Evolutionary conservation across 2,797 vertebrate genomes (phyloP).

Genomic region (Peromyscus nudipes): DNA sequence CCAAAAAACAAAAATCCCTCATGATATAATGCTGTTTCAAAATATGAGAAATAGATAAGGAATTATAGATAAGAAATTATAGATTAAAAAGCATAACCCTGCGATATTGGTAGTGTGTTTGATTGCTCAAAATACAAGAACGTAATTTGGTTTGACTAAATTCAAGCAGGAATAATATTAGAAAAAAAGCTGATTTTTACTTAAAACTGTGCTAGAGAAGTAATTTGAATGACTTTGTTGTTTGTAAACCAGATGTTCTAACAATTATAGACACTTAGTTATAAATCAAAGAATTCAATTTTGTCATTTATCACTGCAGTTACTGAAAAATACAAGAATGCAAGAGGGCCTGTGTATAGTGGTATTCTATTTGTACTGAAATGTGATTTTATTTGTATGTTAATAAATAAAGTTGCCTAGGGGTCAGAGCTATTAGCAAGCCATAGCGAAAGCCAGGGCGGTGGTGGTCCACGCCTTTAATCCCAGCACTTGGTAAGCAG

Average conservation of each 20-base stretch:
- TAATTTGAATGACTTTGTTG: neutral
- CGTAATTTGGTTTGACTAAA: conserved; percentile 6
- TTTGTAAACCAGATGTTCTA: conserved; percentile 42
- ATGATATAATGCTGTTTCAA: neutral
- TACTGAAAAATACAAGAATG: neutral
- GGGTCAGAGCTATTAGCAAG: no score
- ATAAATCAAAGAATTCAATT: conserved; percentile 3
- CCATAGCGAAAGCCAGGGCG: no score
- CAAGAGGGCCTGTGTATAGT: neutral
- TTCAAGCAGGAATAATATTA: neutral
- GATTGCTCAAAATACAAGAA: neutral
- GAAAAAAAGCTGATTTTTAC: conserved; percentile 33
- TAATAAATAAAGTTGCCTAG: no score
- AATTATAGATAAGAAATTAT: neutral
- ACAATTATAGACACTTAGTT: conserved; percentile 29
- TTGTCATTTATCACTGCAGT: neutral
- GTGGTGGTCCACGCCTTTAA: no score
- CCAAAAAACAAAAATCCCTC: neutral
- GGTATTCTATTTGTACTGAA: no score
- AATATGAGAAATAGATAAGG: neutral
- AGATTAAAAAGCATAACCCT: conserved; percentile 1
- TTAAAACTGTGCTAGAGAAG: neutral
- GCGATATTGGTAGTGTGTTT: neutral
- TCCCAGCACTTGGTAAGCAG: no score
- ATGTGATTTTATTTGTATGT: no score